A percentile compares a stretch with the other conserved stretches of the same genome.
phyloP scores from a whole-genome alignment of 2,113 vertebrate species.

The Scartelaos histophorus region DNA sequence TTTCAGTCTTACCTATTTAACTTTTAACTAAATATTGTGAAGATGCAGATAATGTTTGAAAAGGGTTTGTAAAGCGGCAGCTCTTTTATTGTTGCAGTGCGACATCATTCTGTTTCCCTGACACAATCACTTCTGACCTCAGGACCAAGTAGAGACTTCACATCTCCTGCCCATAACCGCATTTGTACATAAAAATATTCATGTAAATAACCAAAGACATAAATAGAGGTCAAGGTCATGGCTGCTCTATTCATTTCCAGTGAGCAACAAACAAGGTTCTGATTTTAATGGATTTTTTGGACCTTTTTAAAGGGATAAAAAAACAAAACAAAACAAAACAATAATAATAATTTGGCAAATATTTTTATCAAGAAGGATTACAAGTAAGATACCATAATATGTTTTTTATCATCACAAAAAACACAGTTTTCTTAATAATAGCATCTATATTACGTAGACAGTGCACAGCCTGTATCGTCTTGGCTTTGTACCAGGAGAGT shows the following conservation, averaged over 20 bases:
- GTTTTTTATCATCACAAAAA: too few relatives aligned
- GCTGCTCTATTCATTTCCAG: neutral
- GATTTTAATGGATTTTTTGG: neutral
- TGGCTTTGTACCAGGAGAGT: neutral
- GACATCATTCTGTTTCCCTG: slow-evolving; percentile 53
- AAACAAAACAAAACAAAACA: too few relatives aligned
- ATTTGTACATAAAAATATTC: neutral
- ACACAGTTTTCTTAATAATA: too few relatives aligned
- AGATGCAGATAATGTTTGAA: neutral
- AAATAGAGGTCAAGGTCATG: neutral
- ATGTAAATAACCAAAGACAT: neutral
- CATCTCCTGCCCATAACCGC: neutral
- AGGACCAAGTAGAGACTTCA: slow-evolving; percentile 27
- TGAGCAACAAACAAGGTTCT: neutral
- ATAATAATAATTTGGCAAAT: too few relatives aligned
- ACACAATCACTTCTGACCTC: slow-evolving; percentile 51
- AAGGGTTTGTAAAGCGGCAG: slow-evolving; percentile 14
- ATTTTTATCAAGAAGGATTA: too few relatives aligned
- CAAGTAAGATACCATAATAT: too few relatives aligned
- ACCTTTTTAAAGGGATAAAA: too few relatives aligned
- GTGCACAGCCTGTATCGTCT: neutral
- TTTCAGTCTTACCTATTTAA: neutral
- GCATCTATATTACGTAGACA: neutral
- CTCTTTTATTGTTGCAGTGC: slow-evolving; percentile 29
- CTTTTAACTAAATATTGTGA: neutral